A percentile compares a stretch with the other conserved stretches of the same genome.
Conservation (phyloP, 1,140 invertebrate genomes). For the Brachionus sp. region DNA sequence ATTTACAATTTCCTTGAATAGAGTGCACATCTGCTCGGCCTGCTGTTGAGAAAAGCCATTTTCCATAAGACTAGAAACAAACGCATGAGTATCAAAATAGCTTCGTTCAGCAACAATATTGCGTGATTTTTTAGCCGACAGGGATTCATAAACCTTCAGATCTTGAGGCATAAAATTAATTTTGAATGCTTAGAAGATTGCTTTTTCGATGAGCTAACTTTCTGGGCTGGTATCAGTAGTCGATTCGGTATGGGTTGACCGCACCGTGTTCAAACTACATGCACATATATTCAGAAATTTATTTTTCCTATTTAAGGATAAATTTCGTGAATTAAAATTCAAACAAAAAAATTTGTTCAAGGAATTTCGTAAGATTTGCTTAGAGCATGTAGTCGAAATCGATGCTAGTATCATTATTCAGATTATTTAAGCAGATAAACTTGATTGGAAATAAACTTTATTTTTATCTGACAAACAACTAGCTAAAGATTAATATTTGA, state of each 20-base stretch:
- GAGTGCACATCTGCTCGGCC: slow-evolving; percentile 1
- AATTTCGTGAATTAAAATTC: background rate
- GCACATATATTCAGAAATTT: background rate
- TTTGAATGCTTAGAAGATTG: background rate
- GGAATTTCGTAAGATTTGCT: background rate
- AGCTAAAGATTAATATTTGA: background rate
- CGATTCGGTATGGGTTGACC: background rate
- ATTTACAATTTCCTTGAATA: slow-evolving; percentile 41
- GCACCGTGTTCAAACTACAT: background rate
- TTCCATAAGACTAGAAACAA: slow-evolving; percentile 5
- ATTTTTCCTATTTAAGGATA: background rate
- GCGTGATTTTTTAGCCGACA: slow-evolving; percentile 16
- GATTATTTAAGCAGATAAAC: background rate
- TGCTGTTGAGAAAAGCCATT: slow-evolving; percentile 17
- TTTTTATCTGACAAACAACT: background rate
- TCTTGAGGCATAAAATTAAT: background rate
- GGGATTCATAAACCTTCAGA: background rate
- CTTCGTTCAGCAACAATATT: slow-evolving; percentile 27
- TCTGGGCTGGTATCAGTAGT: background rate
- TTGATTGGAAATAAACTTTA: background rate
- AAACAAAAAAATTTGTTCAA: background rate
- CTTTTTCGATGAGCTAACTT: background rate
- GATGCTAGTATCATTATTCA: background rate
- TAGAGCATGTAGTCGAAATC: background rate
- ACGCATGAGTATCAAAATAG: slow-evolving; percentile 40